Percentiles rank a stretch among this genome's conserved stretches.
Conservation (phyloP, 2,113 vertebrate genomes). For the Setophaga coronata region DNA sequence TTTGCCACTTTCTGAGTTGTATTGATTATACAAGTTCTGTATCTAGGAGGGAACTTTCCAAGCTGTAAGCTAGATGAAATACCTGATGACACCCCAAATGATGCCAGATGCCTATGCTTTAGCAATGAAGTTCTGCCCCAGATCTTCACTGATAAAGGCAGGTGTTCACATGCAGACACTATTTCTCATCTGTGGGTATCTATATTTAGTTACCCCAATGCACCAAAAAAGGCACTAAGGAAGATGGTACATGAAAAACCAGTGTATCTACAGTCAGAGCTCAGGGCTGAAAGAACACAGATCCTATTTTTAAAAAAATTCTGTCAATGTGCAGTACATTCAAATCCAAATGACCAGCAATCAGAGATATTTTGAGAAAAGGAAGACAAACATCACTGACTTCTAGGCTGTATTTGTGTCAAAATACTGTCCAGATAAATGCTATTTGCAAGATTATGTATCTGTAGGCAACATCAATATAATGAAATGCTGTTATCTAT, state of each 20-base stretch:
- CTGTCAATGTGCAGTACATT: neutral
- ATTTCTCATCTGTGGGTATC: neutral
- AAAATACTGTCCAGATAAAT: neutral
- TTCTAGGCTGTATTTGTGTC: neutral
- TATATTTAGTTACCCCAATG: neutral
- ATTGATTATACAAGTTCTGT: neutral
- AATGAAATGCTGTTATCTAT: neutral
- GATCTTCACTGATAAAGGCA: neutral
- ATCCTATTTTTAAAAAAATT: neutral
- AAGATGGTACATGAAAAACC: neutral
- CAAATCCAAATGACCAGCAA: neutral
- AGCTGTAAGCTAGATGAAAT: neutral
- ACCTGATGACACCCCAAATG: neutral
- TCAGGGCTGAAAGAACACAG: neutral
- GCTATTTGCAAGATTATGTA: neutral
- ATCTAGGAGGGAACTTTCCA: neutral
- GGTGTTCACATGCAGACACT: neutral
- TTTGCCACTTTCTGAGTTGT: neutral
- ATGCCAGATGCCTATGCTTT: neutral
- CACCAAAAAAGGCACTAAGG: neutral
- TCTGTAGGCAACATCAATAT: neutral
- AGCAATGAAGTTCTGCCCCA: neutral
- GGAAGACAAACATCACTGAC: rapidly evolving
- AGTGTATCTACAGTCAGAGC: neutral
- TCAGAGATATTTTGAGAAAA: neutral